These are phyloP conservation scores for Grammomys dolichurus DNA, from an alignment of 2,113 vertebrate genomes.

Conservation along the genomic window DNA sequence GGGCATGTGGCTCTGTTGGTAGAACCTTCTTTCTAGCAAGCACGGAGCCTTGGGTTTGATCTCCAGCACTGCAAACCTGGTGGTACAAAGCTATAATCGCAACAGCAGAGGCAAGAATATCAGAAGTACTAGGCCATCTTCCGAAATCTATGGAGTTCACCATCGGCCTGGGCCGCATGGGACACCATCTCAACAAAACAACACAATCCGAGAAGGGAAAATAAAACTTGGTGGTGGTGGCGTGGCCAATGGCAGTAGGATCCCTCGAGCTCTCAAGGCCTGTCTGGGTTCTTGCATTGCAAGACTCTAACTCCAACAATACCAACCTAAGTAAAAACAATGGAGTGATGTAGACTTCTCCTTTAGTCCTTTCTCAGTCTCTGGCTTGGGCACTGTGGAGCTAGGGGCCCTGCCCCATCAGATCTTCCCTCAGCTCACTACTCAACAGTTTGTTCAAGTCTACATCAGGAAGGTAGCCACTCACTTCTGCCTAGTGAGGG, in stretches of 20 bases:
- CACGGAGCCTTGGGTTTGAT: neutral
- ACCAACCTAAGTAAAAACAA: slow-evolving; percentile 29
- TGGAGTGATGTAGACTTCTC: neutral
- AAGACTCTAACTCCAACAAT: neutral
- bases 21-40: neutral
- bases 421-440: neutral
- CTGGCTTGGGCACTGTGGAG: neutral
- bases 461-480: neutral
- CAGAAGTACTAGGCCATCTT: neutral
- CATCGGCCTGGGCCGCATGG: no score
- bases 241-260: neutral
- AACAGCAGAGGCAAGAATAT: neutral
- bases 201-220: neutral
- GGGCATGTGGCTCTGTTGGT: neutral
- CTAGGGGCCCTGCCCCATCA: neutral
- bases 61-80: no score
- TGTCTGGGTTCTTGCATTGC: neutral
- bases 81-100: neutral
- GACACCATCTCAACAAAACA: neutral
- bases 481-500: neutral
- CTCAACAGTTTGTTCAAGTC: neutral
- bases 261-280: neutral
- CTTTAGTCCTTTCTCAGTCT: neutral
- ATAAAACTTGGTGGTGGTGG: neutral
- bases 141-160: neutral